phyloP scores from a whole-genome alignment of 2,797 vertebrate genomes.

The Fistularia commersonii region DNA sequence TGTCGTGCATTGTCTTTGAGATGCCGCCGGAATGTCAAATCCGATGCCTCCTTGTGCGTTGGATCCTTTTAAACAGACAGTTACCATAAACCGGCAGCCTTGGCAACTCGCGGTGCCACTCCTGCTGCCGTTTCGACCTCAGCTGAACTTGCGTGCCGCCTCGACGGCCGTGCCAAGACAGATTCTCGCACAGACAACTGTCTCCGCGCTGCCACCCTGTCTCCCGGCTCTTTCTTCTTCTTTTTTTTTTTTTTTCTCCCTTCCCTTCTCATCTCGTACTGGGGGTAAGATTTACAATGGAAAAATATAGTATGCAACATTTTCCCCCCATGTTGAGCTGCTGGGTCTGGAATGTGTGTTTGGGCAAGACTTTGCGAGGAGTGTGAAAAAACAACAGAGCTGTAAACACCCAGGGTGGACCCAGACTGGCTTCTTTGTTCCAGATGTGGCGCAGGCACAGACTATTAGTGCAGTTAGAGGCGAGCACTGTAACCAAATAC shows the following conservation, averaged over 20 bases:
- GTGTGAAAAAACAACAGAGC: constrained; percentile 77
- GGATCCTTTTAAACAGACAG: constrained; percentile 37
- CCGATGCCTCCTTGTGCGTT: constrained; percentile 17
- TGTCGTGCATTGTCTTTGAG: constrained; percentile 8
- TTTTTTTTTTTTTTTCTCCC: constrained; percentile 53
- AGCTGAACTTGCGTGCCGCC: constrained; percentile 51
- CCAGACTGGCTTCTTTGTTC: constrained; percentile 70
- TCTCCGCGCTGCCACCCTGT: constrained; percentile 23
- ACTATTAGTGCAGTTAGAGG: constrained; percentile 28
- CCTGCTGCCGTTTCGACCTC: constrained; percentile 54
- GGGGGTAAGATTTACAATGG: constrained; percentile 73
- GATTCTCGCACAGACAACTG: constrained; percentile 30
- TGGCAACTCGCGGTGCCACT: constrained; percentile 26
- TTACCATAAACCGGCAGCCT: constrained; percentile 18
- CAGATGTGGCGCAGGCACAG: constrained; percentile 65
- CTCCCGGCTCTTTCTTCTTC: too few relatives aligned
- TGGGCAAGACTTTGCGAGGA: constrained; percentile 64
- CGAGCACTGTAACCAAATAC: constrained; percentile 31
- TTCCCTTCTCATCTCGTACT: constrained; percentile 28
- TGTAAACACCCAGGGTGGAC: constrained; percentile 70
- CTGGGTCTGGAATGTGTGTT: constrained; percentile 74
- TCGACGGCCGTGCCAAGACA: constrained; percentile 21
- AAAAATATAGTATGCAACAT: constrained; percentile 65
- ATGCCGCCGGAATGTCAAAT: constrained; percentile 14
- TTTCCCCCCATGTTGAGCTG: constrained; percentile 65